phyloP scores from a whole-genome alignment of 2,888 invertebrate genomes.

The Aromia moschata region DNA sequence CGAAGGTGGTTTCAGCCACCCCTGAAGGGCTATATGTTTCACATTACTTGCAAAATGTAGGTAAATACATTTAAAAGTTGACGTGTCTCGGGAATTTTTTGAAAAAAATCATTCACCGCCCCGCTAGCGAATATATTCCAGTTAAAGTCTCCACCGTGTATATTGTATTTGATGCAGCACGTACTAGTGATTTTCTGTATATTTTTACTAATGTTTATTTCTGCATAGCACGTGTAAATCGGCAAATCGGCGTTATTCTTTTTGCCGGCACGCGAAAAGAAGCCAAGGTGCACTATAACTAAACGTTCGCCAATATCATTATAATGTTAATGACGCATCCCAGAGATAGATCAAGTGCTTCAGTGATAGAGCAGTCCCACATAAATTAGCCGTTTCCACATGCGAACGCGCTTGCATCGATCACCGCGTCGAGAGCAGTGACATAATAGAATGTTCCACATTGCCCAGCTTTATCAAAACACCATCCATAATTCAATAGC shows the following conservation, averaged over 20 bases:
- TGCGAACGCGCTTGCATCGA: conserved; percentile 48
- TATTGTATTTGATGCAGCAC: too few species aligned
- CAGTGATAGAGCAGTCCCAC: conserved; percentile 46
- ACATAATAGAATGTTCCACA: conserved; percentile 58
- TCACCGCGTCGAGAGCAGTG: conserved; percentile 51
- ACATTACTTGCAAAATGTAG: too few species aligned
- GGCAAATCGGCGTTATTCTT: conserved; percentile 29
- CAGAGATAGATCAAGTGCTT: conserved; percentile 33
- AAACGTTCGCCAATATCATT: conserved; percentile 31
- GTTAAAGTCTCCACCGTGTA: too few species aligned
- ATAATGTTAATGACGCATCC: conserved; percentile 34
- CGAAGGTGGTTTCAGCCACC: too few species aligned
- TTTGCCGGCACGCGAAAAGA: conserved; percentile 25
- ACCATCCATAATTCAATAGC: conserved; percentile 55
- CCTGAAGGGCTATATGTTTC: too few species aligned
- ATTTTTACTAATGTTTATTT: too few species aligned
- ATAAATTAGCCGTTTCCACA: conserved; percentile 53
- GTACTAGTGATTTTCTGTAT: too few species aligned
- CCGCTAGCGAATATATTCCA: too few species aligned
- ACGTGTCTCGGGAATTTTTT: too few species aligned
- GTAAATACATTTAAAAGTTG: too few species aligned
- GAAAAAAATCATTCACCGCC: too few species aligned
- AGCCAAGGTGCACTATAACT: conserved; percentile 24
- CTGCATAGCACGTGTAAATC: conserved; percentile 33
- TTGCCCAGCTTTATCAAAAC: conserved; percentile 57